Base-by-base conservation (phyloP, 1,140 invertebrate species). In the Nebria ingens region DNA sequence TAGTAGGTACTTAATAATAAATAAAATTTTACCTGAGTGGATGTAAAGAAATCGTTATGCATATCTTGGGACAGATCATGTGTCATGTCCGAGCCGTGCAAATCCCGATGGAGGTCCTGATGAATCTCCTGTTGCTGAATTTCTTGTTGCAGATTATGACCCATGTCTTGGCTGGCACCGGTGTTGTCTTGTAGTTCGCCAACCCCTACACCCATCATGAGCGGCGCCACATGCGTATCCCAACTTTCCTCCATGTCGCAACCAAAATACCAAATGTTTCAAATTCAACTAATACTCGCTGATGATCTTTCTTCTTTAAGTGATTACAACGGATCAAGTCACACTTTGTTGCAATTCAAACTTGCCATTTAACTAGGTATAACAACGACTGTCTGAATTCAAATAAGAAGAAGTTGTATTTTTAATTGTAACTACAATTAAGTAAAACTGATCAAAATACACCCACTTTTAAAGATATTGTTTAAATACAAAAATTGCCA, bases 181-280 rank as follows among this genome's bases (percentile, higher is more conserved):
- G 40, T 45, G 17, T 9, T 9, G 17, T 59, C 59, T 52, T 66
- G 59, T 58, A 66, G 57, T 17, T 67, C 66, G 45, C 61, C 54
- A 61, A 67, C 64, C 56, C 62, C 61, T 58, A 69, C 65, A 51
- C 68, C 68, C 63, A 71, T 68, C 61, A 71, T 66, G 52, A 71
- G 54, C 50, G 69, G 68, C 58, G 69, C 66, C 55, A 70, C 68
- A 59, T 68, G 65, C 57, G 65, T 61, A 54, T 71, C 69, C 69
- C 69, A 71, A 53, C 61, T 60, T 51, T 69, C 69, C 58, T 71
- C 69, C 69, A 71, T 70, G 6, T 4, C 40, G 6, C 3, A 29
- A 13, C 4, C 4, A 29, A 6, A 29, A 29, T 29, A 6, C 13
- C 25, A 29, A 29, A 29, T 54, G 25, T 57, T 54, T 53, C 55